Evolutionary conservation across 2,888 invertebrate species (phyloP).

Genomic region (Automeris io): DNA sequence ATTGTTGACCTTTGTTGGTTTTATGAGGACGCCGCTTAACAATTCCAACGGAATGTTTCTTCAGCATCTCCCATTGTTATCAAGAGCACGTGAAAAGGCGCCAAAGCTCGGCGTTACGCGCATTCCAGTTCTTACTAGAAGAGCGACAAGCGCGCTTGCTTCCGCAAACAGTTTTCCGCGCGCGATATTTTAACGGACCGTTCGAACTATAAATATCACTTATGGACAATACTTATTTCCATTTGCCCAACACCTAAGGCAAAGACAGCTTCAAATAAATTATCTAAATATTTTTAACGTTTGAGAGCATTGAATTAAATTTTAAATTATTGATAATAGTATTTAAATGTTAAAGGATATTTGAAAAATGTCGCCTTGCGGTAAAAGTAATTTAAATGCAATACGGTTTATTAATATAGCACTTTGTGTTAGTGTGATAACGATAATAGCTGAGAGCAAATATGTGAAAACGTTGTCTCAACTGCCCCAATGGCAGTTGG

Average conservation of each 20-base stretch:
- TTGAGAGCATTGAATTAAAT: neutral
- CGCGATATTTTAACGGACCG: conserved; percentile 12
- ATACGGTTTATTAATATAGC: neutral
- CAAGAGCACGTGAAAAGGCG: neutral
- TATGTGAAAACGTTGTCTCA: conserved; percentile 5
- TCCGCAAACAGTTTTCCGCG: conserved; percentile 15
- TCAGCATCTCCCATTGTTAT: too few species aligned
- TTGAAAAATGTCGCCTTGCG: neutral
- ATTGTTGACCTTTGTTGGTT: too few species aligned
- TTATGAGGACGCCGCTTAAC: too few species aligned
- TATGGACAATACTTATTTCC: neutral
- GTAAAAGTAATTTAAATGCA: neutral
- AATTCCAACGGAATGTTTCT: too few species aligned
- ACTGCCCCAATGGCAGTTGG: conserved; percentile 14
- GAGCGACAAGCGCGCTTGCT: conserved; percentile 37
- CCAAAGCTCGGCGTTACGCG: conserved; percentile 26
- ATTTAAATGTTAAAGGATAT: neutral
- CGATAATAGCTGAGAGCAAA: conserved; percentile 1
- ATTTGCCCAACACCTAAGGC: neutral
- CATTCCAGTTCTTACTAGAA: conserved; percentile 37
- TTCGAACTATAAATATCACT: conserved; percentile 5
- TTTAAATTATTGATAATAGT: neutral
- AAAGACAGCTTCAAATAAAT: neutral
- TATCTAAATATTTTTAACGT: neutral
- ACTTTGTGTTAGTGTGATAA: neutral